Evolutionary conservation across 2,797 vertebrate genomes (phyloP).

Genomic region (Pseudomugil gertrudae): DNA sequence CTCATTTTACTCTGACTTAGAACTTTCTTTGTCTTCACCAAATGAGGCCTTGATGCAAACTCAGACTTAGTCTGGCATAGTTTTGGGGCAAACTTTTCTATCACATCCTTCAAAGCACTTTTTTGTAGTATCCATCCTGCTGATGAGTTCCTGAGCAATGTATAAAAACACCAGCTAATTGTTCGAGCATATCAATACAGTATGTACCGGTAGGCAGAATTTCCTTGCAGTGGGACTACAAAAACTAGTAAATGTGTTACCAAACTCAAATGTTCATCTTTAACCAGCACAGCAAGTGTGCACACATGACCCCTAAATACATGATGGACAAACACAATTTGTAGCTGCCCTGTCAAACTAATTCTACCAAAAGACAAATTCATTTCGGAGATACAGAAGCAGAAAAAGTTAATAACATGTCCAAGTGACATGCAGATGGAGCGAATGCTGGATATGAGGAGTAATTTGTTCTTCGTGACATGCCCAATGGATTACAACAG

Average conservation of each 20-base stretch:
- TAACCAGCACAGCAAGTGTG: not conserved
- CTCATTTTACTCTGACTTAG: not conserved
- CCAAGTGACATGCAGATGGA: not conserved
- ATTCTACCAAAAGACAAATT: conserved; percentile 31
- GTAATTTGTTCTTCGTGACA: conserved; percentile 62
- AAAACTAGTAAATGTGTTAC: too few relatives aligned
- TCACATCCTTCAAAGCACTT: conserved; percentile 1
- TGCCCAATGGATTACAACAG: conserved; percentile 59
- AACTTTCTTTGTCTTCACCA: not conserved
- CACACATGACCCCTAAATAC: not conserved
- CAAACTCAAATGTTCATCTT: not conserved
- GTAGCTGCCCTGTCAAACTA: not conserved
- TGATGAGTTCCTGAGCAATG: not conserved
- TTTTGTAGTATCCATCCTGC: not conserved
- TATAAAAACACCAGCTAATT: not conserved
- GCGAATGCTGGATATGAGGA: conserved; percentile 32
- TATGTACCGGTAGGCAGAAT: not conserved
- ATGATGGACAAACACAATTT: conserved; percentile 5
- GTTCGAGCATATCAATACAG: too few relatives aligned
- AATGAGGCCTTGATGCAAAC: not conserved
- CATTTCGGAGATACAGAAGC: conserved; percentile 6
- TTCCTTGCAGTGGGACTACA: conserved; percentile 5
- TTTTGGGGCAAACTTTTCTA: conserved; percentile 4
- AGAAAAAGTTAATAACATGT: conserved; percentile 1
- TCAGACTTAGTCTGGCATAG: not conserved